Evolutionary conservation across 2,888 invertebrate species (phyloP).

Genomic region (Griposia aprilina): DNA sequence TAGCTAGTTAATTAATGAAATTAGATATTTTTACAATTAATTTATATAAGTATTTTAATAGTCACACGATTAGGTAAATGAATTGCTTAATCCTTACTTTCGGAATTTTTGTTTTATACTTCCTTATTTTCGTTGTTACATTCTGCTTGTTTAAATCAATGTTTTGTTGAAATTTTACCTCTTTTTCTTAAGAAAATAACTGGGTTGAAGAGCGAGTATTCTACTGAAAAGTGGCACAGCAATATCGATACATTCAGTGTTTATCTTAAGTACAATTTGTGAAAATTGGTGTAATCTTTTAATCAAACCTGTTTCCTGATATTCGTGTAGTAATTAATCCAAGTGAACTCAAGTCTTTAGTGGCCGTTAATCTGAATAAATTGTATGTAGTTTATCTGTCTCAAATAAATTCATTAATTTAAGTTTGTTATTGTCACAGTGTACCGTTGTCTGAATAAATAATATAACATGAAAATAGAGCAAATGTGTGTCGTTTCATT

Average conservation of each 20-base stretch:
- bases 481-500: conserved; percentile 84
- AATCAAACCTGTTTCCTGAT: conserved; percentile 61
- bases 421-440: conserved; percentile 91
- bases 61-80: conserved; percentile 8
- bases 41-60: conserved; percentile 8
- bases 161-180: neutral
- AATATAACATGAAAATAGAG: conserved; percentile 89
- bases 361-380: conserved; percentile 78
- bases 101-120: conserved; percentile 3
- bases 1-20: neutral
- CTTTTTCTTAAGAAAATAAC: conserved; percentile 26
- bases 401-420: conserved; percentile 86
- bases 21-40: conserved; percentile 15
- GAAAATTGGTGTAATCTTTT: conserved; percentile 71
- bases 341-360: conserved; percentile 76
- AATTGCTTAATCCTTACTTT: conserved; percentile 5
- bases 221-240: conserved; percentile 59
- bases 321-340: conserved; percentile 77
- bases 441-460: conserved; percentile 91
- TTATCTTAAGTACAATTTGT: conserved; percentile 76
- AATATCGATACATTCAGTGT: conserved; percentile 66
- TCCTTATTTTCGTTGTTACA: conserved; percentile 9
- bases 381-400: conserved; percentile 81
- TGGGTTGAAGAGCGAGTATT: conserved; percentile 52
- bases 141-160: neutral